Percentiles rank a stretch among this genome's conserved stretches.
Evolutionary conservation across 2,797 vertebrate species (phyloP).

Genomic region (Gadopsis bispinosus): DNA sequence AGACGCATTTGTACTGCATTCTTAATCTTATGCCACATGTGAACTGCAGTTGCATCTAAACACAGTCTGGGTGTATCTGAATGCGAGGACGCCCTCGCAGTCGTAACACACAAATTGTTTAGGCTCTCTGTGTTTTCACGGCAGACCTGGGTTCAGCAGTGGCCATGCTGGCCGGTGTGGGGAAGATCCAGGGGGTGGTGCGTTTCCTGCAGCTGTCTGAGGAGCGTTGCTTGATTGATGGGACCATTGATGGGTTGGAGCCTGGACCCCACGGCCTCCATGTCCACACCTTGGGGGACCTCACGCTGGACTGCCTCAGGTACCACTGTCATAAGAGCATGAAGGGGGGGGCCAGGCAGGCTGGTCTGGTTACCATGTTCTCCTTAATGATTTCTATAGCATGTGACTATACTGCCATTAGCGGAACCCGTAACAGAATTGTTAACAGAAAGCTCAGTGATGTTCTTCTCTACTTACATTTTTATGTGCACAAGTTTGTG

Average conservation of each 20-base stretch:
- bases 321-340: slow-evolving; percentile 38
- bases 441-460: too few species aligned
- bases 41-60: not conserved
- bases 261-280: slow-evolving; percentile 91
- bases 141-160: slow-evolving; percentile 88
- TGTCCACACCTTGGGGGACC: slow-evolving; percentile 90
- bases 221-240: slow-evolving; percentile 89
- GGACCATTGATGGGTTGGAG: slow-evolving; percentile 88
- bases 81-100: not conserved
- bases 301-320: slow-evolving; percentile 89
- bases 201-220: slow-evolving; percentile 90
- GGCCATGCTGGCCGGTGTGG: slow-evolving; percentile 85
- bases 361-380: not conserved
- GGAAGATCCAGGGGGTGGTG: slow-evolving; percentile 87
- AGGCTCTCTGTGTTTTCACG: not conserved
- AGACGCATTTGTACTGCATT: slow-evolving; percentile 1
- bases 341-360: too few species aligned
- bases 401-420: not conserved
- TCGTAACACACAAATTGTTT: not conserved
- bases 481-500: not conserved
- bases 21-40: not conserved
- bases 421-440: too few species aligned
- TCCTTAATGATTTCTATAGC: not conserved
- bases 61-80: not conserved
- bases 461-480: not conserved